Conservation (phyloP, 2,113 vertebrate genomes). For the Pantherophis guttatus region DNA sequence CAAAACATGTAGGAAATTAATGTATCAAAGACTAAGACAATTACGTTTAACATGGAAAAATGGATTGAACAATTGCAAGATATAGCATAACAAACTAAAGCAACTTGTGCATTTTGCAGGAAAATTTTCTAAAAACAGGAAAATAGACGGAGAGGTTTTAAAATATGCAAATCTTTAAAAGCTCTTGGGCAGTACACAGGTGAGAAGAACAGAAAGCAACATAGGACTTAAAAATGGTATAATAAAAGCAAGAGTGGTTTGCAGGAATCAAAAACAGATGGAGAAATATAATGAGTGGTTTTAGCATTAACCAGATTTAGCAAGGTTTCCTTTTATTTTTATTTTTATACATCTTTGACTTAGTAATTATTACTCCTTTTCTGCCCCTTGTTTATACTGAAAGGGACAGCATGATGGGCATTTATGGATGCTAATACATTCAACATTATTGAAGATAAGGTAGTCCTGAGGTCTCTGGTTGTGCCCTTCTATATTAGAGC, state of each 20-base stretch:
- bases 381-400: background rate
- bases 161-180: background rate
- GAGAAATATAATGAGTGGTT: background rate
- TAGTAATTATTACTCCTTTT: background rate
- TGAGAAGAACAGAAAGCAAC: background rate
- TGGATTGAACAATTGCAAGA: background rate
- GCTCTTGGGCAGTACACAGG: background rate
- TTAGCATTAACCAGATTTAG: background rate
- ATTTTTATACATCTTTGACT: background rate
- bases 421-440: background rate
- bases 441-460: background rate
- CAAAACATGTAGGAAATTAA: background rate
- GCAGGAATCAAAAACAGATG: background rate
- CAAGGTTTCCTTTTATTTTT: background rate
- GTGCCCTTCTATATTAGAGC: background rate
- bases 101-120: background rate
- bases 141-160: background rate
- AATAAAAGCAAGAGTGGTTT: background rate
- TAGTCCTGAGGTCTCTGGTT: background rate
- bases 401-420: background rate
- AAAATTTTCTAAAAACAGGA: background rate
- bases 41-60: background rate
- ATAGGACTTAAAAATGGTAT: background rate
- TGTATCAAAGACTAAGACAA: background rate
- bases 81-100: background rate